phyloP scores from a whole-genome alignment of 2,888 invertebrate species.

The Liposcelis brunnea region DNA sequence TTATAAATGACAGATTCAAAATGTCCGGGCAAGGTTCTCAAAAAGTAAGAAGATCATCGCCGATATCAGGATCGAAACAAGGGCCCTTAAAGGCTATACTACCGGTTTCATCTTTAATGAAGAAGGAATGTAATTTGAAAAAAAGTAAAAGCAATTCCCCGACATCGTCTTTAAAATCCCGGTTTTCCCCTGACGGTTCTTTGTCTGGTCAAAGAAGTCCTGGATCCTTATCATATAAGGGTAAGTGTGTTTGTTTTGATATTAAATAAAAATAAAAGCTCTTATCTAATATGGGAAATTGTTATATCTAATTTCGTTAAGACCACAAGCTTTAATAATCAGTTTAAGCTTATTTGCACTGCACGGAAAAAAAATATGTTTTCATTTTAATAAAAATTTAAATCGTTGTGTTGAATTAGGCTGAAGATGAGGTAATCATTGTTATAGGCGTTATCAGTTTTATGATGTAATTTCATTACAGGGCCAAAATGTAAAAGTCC shows the following conservation, averaged over 20 bases:
- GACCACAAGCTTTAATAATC: too few species aligned
- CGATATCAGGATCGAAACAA: slow-evolving; percentile 38
- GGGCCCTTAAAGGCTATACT: slow-evolving; percentile 62
- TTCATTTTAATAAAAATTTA: too few species aligned
- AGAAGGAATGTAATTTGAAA: slow-evolving; percentile 41
- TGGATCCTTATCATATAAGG: slow-evolving; percentile 54
- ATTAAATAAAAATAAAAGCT: neutral
- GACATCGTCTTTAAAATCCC: slow-evolving; percentile 43
- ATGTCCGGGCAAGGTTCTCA: slow-evolving; percentile 13
- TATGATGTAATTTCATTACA: too few species aligned
- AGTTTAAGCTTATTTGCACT: neutral
- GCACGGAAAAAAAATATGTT: neutral
- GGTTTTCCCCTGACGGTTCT: slow-evolving; percentile 50
- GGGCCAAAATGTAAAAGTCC: too few species aligned
- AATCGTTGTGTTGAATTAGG: too few species aligned
- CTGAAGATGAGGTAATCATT: too few species aligned
- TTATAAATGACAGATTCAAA: too few species aligned
- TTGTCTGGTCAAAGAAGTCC: slow-evolving; percentile 55
- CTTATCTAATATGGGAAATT: neutral
- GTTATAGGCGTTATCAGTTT: too few species aligned
- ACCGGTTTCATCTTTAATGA: slow-evolving; percentile 54
- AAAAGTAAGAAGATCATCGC: slow-evolving; percentile 41
- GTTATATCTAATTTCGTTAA: too few species aligned
- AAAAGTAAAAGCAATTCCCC: slow-evolving; percentile 44
- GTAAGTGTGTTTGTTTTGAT: slow-evolving; percentile 24